Evolutionary conservation across 1,140 invertebrate species (phyloP), one percentile per base, ranked within the genome.

Genomic region (Drosophila pallidifrons): DNA sequence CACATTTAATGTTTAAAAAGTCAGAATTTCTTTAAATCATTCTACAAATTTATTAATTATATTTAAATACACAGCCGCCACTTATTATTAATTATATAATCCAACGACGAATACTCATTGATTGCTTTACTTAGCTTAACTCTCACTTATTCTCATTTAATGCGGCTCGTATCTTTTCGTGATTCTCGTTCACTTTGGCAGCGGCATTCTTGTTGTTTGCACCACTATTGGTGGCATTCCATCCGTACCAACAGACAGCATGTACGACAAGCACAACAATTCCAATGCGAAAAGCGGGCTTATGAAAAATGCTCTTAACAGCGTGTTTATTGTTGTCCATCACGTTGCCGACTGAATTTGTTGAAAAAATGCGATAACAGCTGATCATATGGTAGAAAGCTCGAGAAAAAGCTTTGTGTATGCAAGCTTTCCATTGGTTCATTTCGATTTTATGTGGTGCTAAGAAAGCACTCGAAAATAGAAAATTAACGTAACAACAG

Each of bases 251-350:
- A 32, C 73, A 79, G 1, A 78, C 59, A 4, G 83, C 68, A 20
- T 87, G 83, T 16, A 87, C 59, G 10, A 88, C 70, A 41, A 87
- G 30, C 13, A 87, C 85, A 11, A 87, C 83, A 6, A 77, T 61
- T 13, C 83, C 83, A 13, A 87, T 87, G 7, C 83, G 80, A 13
- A 83, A 52, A 60, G 81, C 73, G 2, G 83, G 83, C 11, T 45
- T 79, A 20, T 66, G 58, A 1, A 78, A 65, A 8, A 77, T 65
- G 25, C 61, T 59, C 49, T 70, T 61, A 1, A 32, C 10, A 46
- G 54, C 60, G 43, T 49, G 65, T 30, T 70, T 88, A 25, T 38
- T 45, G 5, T 13, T 63, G 28, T 77, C 73, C 82, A 87, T 87
- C 46, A 13, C 52, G 47, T 20, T 32, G 67, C 28, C 20, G 15